These are phyloP conservation scores for Sesia apiformis DNA, from an alignment of 2,888 invertebrate species.

Conservation along the genomic window DNA sequence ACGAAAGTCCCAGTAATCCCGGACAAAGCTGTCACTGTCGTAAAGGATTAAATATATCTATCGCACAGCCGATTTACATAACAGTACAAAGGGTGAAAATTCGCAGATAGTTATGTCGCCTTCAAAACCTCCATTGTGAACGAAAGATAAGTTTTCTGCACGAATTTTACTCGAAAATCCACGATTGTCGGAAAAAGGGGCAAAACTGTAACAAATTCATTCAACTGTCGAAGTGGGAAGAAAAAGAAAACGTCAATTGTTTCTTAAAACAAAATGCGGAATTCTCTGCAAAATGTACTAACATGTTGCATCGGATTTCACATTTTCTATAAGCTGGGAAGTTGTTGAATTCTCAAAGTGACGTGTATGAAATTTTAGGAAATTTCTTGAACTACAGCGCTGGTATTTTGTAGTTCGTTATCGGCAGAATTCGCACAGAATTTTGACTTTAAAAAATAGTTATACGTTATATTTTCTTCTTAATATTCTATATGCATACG, in stretches of 20 bases:
- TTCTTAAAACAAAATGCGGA: conserved; percentile 2
- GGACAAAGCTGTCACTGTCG: conserved; percentile 16
- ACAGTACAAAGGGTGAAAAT: conserved; percentile 14
- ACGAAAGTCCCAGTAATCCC: conserved; percentile 24
- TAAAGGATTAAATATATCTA: conserved; percentile 17
- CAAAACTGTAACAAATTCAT: neutral
- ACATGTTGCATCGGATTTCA: conserved; percentile 7
- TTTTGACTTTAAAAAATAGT: no score
- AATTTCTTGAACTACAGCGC: neutral
- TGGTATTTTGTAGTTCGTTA: neutral
- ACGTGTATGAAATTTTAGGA: neutral
- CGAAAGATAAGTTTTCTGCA: conserved; percentile 8
- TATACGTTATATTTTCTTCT: no score
- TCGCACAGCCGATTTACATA: conserved; percentile 22
- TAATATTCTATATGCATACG: no score
- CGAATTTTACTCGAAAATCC: neutral
- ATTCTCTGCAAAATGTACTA: conserved; percentile 1
- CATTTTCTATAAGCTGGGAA: conserved; percentile 1
- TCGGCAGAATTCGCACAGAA: no score
- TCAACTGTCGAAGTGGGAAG: neutral
- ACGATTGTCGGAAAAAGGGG: neutral
- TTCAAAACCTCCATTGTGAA: conserved; percentile 11
- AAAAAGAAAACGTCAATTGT: conserved; percentile 7
- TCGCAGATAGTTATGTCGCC: conserved; percentile 12
- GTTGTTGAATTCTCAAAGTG: neutral